Conservation (phyloP, 1,140 invertebrate species). For the Dryas iulia region DNA sequence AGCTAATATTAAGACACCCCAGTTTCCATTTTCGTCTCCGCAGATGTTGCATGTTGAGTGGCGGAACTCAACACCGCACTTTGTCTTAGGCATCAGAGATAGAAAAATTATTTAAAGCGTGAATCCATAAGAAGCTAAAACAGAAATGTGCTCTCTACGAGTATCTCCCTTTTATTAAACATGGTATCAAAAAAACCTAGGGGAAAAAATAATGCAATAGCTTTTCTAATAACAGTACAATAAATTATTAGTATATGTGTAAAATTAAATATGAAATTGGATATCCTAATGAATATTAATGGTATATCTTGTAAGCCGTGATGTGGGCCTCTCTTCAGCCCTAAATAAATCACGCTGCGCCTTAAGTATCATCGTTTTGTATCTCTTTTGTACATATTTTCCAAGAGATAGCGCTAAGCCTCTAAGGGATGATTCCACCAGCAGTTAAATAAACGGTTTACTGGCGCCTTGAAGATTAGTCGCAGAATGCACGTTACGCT, state of each 20-base stretch:
- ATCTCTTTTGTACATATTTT: slow-evolving; percentile 39
- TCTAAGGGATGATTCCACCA: slow-evolving; percentile 27
- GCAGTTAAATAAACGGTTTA: slow-evolving; percentile 35
- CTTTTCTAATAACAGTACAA: background rate
- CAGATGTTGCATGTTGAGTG: too few species aligned
- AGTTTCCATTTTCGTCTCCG: too few species aligned
- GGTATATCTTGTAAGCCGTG: slow-evolving; percentile 62
- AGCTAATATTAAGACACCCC: too few species aligned
- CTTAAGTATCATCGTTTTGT: slow-evolving; percentile 44
- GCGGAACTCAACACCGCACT: too few species aligned
- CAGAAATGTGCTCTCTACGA: too few species aligned
- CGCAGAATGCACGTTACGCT: slow-evolving; percentile 11
- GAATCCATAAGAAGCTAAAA: too few species aligned
- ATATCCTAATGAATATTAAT: slow-evolving; percentile 72
- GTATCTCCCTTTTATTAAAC: too few species aligned
- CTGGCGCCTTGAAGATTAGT: slow-evolving; percentile 29
- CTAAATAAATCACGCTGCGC: slow-evolving; percentile 66
- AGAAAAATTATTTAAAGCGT: too few species aligned
- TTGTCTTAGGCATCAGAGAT: too few species aligned
- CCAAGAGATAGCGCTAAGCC: slow-evolving; percentile 34
- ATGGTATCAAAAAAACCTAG: too few species aligned
- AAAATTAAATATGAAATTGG: slow-evolving; percentile 46
- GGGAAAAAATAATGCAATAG: too few species aligned
- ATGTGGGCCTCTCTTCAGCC: slow-evolving; percentile 58
- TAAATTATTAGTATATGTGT: slow-evolving; percentile 1